phyloP scores from a whole-genome alignment of 2,888 invertebrate genomes.

The Desoria tigrina region DNA sequence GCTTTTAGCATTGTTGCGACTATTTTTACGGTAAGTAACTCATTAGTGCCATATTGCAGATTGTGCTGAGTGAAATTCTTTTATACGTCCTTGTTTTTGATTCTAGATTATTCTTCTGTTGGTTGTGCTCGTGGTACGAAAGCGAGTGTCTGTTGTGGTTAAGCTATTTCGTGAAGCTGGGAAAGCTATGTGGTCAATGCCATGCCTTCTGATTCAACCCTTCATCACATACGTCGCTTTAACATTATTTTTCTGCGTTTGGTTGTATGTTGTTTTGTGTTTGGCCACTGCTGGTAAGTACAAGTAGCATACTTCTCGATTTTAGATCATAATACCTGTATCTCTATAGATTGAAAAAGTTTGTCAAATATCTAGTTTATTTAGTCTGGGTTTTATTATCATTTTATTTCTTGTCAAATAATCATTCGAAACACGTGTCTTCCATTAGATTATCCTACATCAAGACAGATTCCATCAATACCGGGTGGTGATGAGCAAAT shows the following conservation, averaged over 20 bases:
- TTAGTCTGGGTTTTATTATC: too few relatives aligned
- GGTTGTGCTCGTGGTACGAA: constrained; percentile 74
- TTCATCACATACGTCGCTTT: constrained; percentile 78
- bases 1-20: constrained; percentile 83
- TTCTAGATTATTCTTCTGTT: constrained; percentile 62
- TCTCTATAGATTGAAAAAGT: too few relatives aligned
- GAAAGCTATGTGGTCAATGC: constrained; percentile 79
- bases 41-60: constrained; percentile 39
- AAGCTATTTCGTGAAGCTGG: constrained; percentile 87
- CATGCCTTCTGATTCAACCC: constrained; percentile 81
- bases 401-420: too few relatives aligned
- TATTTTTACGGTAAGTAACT: constrained; percentile 73
- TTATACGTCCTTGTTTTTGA: constrained; percentile 18
- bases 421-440: too few relatives aligned
- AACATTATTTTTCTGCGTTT: constrained; percentile 77
- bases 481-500: not conserved
- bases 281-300: constrained; percentile 80
- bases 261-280: constrained; percentile 81
- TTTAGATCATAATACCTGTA: too few relatives aligned
- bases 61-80: constrained; percentile 9
- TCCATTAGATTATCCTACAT: constrained; percentile 1
- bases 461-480: constrained; percentile 2
- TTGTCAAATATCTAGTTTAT: too few relatives aligned
- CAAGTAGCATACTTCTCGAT: not conserved
- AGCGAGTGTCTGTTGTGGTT: constrained; percentile 78